A percentile compares a stretch with the other conserved stretches of the same genome.
Conservation (phyloP, 2,888 invertebrate species). For the Tethea ocularis region DNA sequence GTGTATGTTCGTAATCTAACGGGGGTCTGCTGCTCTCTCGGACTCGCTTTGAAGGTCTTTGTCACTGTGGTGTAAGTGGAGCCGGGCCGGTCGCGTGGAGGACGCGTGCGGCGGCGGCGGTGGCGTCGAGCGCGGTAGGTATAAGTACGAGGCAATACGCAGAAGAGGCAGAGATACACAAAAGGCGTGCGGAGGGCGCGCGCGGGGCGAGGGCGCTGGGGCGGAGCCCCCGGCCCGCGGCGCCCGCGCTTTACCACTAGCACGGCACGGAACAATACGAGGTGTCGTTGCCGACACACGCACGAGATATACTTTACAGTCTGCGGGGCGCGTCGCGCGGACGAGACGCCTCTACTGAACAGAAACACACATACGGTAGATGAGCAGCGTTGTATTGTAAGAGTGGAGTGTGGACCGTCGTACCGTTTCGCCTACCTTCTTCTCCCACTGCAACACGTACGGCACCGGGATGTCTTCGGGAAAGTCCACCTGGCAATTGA, state of each 20-base stretch:
- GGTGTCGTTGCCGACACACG: conserved; percentile 66
- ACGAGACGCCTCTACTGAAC: conserved; percentile 83
- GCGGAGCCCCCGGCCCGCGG: conserved; percentile 67
- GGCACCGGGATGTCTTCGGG: conserved; percentile 97
- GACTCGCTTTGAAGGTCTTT: conserved; percentile 84
- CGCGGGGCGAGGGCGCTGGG: conserved; percentile 68
- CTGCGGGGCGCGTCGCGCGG: conserved; percentile 76
- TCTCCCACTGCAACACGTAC: conserved; percentile 99
- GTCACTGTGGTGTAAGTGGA: conserved; percentile 77
- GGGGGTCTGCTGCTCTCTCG: conserved; percentile 85
- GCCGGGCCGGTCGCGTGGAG: conserved; percentile 57
- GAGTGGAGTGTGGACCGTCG: conserved; percentile 87
- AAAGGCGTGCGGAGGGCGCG: conserved; percentile 68
- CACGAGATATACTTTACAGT: conserved; percentile 78
- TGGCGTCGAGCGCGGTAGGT: conserved; percentile 59
- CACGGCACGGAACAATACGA: conserved; percentile 62
- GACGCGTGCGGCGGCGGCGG: conserved; percentile 19
- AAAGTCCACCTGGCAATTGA: conserved; percentile 99
- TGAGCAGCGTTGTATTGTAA: conserved; percentile 83
- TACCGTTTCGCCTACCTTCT: conserved; percentile 99
- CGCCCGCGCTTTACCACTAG: conserved; percentile 70
- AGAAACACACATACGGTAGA: conserved; percentile 83
- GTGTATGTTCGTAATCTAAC: conserved; percentile 77
- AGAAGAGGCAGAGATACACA: conserved; percentile 76
- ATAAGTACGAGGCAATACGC: conserved; percentile 73